Evolutionary conservation across 1,140 invertebrate genomes (phyloP).

Genomic region (Drosophila tropicalis): DNA sequence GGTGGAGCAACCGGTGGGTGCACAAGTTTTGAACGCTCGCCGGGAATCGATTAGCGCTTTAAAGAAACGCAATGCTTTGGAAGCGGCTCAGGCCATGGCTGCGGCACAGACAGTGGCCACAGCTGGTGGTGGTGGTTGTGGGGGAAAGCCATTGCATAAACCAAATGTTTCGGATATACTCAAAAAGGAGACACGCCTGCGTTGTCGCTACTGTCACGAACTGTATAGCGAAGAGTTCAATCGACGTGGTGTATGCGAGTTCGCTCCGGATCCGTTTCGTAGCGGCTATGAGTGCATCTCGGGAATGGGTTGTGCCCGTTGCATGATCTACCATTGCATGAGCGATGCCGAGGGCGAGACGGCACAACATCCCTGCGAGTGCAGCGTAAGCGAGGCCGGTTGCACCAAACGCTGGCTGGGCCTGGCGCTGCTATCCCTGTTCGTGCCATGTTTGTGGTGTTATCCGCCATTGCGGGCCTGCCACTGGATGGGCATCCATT

Average conservation of each 20-base stretch:
- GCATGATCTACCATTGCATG: conserved; percentile 96
- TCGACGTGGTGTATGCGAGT: conserved; percentile 92
- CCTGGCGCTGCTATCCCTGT: conserved; percentile 91
- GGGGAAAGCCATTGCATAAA: conserved; percentile 59
- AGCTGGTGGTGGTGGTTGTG: conserved; percentile 6
- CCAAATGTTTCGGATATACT: conserved; percentile 73
- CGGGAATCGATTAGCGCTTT: conserved; percentile 86
- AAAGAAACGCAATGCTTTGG: conserved; percentile 85
- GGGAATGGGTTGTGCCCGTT: conserved; percentile 93
- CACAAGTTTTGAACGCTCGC: conserved; percentile 82
- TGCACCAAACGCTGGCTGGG: conserved; percentile 91
- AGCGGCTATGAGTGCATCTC: conserved; percentile 92
- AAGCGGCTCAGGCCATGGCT: conserved; percentile 69
- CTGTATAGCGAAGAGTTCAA: conserved; percentile 91
- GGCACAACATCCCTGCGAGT: conserved; percentile 91
- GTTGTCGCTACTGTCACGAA: conserved; percentile 87
- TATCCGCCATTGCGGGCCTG: conserved; percentile 93
- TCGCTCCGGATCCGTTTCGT: conserved; percentile 92
- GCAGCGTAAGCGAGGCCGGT: conserved; percentile 84
- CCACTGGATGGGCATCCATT: conserved; percentile 91
- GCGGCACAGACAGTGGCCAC: conserved; percentile 59
- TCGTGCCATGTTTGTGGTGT: conserved; percentile 97
- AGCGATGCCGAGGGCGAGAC: conserved; percentile 93
- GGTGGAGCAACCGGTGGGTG: conserved; percentile 86
- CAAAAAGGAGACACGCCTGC: conserved; percentile 72